Evolutionary conservation across 92 coral and sea anemone species (phyloP), one percentile per base, ranked within the genome.

Genomic region (Isaurus tuberculatus): DNA sequence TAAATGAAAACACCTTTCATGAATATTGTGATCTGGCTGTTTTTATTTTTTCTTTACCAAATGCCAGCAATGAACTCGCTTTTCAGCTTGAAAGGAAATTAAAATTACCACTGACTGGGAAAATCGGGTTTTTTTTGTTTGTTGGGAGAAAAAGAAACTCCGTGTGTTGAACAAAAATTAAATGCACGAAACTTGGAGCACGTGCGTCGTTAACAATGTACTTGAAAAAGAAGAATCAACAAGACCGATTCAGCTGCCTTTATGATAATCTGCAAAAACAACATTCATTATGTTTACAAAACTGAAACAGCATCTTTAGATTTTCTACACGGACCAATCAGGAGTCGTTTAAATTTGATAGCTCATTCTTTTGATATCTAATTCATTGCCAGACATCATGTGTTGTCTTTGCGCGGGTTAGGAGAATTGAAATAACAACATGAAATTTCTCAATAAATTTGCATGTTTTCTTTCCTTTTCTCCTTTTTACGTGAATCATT

Each of bases 281-380:
- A 91, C 92, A 85, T 91, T 86, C 83, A 69, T 84, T 58, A 89
- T 93, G 98, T 94, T 94, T 94, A 92, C 93, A 72, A 85, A 87
- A 94, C 87, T 88, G 86, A 92, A 91, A 75, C 90, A 84, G 85
- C 70, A 85, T 91, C 92, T 89, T 89, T 90, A 67, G 80, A 75
- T 72, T 83, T 61, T 73, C 16, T 31, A 57, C 42, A 63, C 48
- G 73, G 79, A 43, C 98, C 98, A 94, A 94, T 94, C 98, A 91
- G 33, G 87, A 17, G 37, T 28, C 75, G 30, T 13, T 33, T 28
- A 43, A 65, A 81, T 80, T 70, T 57, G 95, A 94, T 91, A 79
- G 91, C 83, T 73, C 83, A 89, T 89, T 92, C 91, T 84, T 89
- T 48, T 31, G 85, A 87, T 91, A 87, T 83, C 75, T 55, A 91